These are phyloP conservation scores for Sarcophaga rosellei DNA, from an alignment of 2,888 invertebrate species.

Conservation along the genomic window DNA sequence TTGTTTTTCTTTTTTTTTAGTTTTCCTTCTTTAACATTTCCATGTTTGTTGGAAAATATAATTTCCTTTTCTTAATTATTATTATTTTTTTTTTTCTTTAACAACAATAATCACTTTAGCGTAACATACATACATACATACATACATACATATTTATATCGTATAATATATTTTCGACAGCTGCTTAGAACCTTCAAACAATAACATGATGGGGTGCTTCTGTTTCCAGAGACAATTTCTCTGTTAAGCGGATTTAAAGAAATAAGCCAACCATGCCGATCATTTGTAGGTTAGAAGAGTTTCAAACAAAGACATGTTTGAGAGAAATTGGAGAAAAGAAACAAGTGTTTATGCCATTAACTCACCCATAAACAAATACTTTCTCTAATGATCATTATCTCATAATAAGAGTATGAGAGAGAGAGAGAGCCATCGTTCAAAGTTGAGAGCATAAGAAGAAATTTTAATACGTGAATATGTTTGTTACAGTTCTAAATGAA, in stretches of 20 bases:
- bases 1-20: neutral
- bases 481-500: no score
- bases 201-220: neutral
- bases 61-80: neutral
- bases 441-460: neutral
- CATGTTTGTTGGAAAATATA: constrained; percentile 20
- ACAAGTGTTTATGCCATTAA: neutral
- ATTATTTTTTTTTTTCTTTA: constrained; percentile 12
- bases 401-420: neutral
- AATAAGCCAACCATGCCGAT: constrained; percentile 34
- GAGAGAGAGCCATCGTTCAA: neutral
- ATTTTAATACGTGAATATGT: neutral
- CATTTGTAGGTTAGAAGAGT: constrained; percentile 47
- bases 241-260: neutral
- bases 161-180: constrained; percentile 11
- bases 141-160: no score
- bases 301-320: constrained; percentile 27
- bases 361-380: constrained; percentile 30
- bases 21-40: constrained; percentile 3
- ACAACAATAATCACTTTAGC: constrained; percentile 37
- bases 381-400: constrained; percentile 56
- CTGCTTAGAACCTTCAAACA: neutral
- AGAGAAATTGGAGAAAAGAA: constrained; percentile 43
- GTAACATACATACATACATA: constrained; percentile 39
- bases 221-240: neutral